phyloP scores from a whole-genome alignment of 2,888 invertebrate genomes.

The Bruchidius siliquastri region DNA sequence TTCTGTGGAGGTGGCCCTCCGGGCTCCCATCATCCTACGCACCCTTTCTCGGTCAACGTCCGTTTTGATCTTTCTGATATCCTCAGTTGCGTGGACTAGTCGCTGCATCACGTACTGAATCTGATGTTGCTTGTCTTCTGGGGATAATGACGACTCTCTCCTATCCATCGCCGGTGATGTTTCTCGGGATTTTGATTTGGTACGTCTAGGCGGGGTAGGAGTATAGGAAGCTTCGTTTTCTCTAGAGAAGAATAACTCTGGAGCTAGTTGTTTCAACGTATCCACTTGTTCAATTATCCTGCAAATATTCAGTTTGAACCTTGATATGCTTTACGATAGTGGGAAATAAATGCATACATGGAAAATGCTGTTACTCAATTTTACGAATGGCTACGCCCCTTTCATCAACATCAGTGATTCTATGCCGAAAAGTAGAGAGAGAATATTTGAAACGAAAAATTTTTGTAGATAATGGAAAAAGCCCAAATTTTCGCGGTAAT shows the following conservation, averaged over 20 bases:
- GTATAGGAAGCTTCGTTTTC: constrained; percentile 53
- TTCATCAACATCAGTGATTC: too few species aligned
- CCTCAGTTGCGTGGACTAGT: constrained; percentile 68
- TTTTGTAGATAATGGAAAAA: too few species aligned
- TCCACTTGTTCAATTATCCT: constrained; percentile 70
- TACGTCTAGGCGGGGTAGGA: constrained; percentile 67
- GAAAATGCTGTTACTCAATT: too few species aligned
- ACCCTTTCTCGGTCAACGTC: constrained; percentile 51
- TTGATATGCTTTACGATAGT: too few species aligned
- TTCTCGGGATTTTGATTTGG: constrained; percentile 67
- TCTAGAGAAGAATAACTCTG: constrained; percentile 57
- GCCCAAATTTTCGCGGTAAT: too few species aligned
- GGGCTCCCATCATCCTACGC: constrained; percentile 42
- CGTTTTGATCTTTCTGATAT: constrained; percentile 51
- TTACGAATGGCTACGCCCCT: too few species aligned
- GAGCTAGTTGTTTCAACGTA: constrained; percentile 66
- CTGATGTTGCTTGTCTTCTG: constrained; percentile 42
- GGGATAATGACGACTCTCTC: constrained; percentile 50
- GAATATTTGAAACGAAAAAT: too few species aligned
- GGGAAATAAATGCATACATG: too few species aligned
- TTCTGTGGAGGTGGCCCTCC: constrained; percentile 59
- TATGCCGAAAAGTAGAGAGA: too few species aligned
- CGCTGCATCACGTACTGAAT: constrained; percentile 54
- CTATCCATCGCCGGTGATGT: constrained; percentile 58
- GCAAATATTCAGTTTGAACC: too few species aligned